These are phyloP conservation scores for Drosophila busckii DNA, from an alignment of 1,140 invertebrate genomes.

Conservation along the genomic window DNA sequence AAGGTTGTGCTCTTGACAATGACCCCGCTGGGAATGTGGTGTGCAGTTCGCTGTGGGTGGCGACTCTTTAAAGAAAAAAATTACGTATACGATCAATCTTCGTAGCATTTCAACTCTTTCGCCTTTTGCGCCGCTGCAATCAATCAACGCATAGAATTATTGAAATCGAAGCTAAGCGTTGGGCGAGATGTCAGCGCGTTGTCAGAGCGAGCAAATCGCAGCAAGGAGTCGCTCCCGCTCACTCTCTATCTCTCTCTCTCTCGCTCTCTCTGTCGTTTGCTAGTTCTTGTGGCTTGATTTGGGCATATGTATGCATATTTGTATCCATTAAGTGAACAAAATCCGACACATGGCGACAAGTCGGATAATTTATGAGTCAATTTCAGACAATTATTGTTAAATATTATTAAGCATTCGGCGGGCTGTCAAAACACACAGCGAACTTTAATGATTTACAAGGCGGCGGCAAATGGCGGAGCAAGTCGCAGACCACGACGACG, in stretches of 20 bases:
- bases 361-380: constrained; percentile 76
- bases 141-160: constrained; percentile 46
- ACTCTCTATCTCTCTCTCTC: constrained; percentile 24
- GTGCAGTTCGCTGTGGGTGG: no score
- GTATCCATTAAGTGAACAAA: constrained; percentile 50
- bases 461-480: constrained; percentile 3
- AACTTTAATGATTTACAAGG: constrained; percentile 66
- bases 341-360: constrained; percentile 52
- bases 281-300: constrained; percentile 4
- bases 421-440: constrained; percentile 67
- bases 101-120: constrained; percentile 22
- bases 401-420: constrained; percentile 77
- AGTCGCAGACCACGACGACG: constrained; percentile 2
- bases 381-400: constrained; percentile 78
- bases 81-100: constrained; percentile 49
- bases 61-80: no score
- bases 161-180: constrained; percentile 65
- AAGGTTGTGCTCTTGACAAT: no score
- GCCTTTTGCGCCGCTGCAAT: constrained; percentile 29
- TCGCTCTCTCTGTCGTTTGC: constrained; percentile 28
- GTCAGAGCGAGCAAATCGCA: constrained; percentile 28
- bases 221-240: constrained; percentile 8
- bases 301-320: constrained; percentile 13
- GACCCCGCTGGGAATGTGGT: no score
- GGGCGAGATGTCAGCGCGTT: constrained; percentile 56